Base-by-base conservation (phyloP, 2,113 vertebrate genomes). In the Abramis brama region DNA sequence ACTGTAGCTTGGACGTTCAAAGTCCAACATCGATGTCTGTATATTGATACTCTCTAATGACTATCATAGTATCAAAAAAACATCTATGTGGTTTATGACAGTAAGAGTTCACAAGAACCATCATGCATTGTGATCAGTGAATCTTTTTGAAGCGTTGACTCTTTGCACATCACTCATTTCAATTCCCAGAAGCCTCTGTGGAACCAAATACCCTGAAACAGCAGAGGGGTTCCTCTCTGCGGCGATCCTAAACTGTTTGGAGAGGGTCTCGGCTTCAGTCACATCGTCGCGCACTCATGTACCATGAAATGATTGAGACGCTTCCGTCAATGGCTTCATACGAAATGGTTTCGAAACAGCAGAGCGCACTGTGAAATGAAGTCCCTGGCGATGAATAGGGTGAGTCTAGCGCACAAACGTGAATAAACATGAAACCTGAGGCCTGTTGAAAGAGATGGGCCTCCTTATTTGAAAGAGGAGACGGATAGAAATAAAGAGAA, bases 341-440 rank as follows among this genome's bases (percentile, higher is more conserved):
- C 80, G 80, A 86, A 89, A 90, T 87, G 86, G 71, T 81, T 87
- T 87, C 88, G 90, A 89, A 90, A 90, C 85, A 86, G 83, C 86
- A 90, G 74, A 80, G 85, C 79, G 83, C 62, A 70, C 86, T 90
- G 89, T 92, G 88, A 90, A 91, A 90, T 89, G 83, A 91, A 90
- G 86, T 85, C 83, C 68, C 55, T 36, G 66, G 25, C 76, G 19
- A 83, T 82, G 88, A 89, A 88, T 70, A 83, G 83, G 9, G 78
- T 43, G 71, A 74, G 83, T 80, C 55, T 77, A 50, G 84, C 85
- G 59, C 86, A 87, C 50, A 47, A 64, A 83, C 66, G 83, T 87
- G 86, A 91, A 91, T 89, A 89, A 87, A 89, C 84, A 90, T 87
- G 86, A 87, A 79, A 79, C 87, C 33, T 62, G 55, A 23, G 47